Conservation (phyloP, 2,797 vertebrate species). For the Morus bassanus region DNA sequence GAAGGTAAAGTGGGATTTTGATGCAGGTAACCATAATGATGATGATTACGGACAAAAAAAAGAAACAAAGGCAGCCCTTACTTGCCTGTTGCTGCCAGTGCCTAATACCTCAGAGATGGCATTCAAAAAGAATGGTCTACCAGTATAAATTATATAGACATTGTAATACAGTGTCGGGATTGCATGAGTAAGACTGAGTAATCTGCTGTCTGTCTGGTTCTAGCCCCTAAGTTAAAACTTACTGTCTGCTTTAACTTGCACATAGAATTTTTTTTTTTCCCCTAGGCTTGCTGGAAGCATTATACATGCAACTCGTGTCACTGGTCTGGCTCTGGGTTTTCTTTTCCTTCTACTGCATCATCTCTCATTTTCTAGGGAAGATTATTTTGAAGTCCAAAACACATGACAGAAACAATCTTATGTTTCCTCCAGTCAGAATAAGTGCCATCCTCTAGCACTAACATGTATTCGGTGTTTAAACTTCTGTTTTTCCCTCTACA, state of each 20-base stretch:
- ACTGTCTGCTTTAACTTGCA: background rate
- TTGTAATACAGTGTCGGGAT: background rate
- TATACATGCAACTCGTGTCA: constrained; percentile 26
- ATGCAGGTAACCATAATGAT: background rate
- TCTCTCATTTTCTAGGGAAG: background rate
- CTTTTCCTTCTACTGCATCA: background rate
- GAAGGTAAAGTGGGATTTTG: background rate
- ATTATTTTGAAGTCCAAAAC: constrained; percentile 5
- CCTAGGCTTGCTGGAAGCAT: background rate
- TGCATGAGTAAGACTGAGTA: background rate
- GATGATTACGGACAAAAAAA: background rate
- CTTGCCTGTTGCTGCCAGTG: background rate
- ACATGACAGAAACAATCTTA: background rate
- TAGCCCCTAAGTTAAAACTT: background rate
- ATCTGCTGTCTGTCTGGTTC: background rate
- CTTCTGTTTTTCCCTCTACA: background rate
- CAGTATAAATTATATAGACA: background rate
- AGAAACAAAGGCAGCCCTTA: background rate
- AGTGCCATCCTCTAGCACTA: background rate
- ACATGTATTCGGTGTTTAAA: background rate
- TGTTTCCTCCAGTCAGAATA: background rate
- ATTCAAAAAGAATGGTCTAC: background rate
- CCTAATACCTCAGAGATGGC: background rate
- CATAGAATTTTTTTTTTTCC: background rate
- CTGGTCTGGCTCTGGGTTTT: background rate